Conservation (phyloP, 2,113 vertebrate genomes). For the Vulpes lagopus region DNA sequence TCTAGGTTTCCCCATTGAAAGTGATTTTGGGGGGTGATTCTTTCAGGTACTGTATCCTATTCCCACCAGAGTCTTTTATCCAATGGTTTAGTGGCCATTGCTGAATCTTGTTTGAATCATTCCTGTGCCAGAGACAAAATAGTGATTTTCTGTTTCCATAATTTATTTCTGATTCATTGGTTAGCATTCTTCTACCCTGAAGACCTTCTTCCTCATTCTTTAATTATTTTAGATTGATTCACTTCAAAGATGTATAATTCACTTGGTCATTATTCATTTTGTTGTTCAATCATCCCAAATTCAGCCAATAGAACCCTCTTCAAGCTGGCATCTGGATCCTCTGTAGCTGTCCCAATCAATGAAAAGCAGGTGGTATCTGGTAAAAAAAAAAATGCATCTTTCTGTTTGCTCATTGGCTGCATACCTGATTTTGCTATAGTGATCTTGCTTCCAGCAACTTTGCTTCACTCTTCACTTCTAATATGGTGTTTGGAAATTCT, state of each 20-base stretch:
- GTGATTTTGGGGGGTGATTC: not conserved
- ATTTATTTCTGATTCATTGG: not conserved
- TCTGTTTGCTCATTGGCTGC: not conserved
- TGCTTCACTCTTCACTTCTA: not conserved
- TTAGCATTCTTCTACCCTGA: not conserved
- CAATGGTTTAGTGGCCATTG: not conserved
- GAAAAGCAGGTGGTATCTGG: not conserved
- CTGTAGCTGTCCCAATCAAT: not conserved
- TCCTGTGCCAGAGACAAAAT: not conserved
- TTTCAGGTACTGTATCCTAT: fast-evolving
- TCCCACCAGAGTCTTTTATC: no score
- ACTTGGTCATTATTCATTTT: not conserved
- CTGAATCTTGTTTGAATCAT: not conserved
- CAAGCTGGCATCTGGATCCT: not conserved
- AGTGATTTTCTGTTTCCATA: not conserved
- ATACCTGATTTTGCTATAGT: fast-evolving
- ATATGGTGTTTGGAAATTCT: not conserved
- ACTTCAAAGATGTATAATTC: not conserved
- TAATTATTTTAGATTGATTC: not conserved
- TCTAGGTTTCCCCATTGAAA: not conserved
- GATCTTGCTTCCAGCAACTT: no score
- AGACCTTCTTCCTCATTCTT: not conserved
- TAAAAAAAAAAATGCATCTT: not conserved
- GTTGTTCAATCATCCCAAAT: not conserved
- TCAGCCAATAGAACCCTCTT: not conserved